Evolutionary conservation across 2,797 vertebrate species (phyloP).

Genomic region (Cebuella pygmaea): DNA sequence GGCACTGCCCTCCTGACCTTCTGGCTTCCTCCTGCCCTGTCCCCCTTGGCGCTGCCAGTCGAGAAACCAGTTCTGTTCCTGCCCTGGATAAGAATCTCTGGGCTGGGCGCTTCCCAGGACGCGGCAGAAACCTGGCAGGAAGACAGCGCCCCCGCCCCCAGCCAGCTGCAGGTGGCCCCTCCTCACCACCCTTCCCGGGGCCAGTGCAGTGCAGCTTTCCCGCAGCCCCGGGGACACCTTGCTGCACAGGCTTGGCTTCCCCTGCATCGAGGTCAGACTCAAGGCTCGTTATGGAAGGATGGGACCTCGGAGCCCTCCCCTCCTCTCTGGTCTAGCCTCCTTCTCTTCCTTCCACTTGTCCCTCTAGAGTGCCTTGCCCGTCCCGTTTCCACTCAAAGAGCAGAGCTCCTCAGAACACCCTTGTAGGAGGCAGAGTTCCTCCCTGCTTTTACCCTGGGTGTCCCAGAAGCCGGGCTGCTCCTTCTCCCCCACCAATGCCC

Average conservation of each 20-base stretch:
- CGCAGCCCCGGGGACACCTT: not conserved
- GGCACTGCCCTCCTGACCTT: slow-evolving; percentile 66
- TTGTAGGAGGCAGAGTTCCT: not conserved
- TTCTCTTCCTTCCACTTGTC: not conserved
- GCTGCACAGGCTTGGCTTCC: not conserved
- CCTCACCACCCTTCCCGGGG: not conserved
- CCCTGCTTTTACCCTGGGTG: not conserved
- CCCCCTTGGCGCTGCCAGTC: slow-evolving; percentile 59
- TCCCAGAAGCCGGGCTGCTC: not conserved
- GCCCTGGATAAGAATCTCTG: slow-evolving; percentile 77
- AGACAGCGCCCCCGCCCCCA: not conserved
- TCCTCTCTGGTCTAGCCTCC: not conserved
- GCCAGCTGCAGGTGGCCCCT: not conserved
- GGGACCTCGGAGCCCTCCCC: not conserved
- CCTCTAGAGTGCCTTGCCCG: not conserved
- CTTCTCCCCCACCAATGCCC: accelerated
- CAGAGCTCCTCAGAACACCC: not conserved
- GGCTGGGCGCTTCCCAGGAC: slow-evolving; percentile 69
- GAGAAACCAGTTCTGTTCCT: slow-evolving; percentile 79
- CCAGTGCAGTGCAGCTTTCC: not conserved
- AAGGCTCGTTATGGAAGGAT: not conserved
- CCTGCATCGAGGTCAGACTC: not conserved
- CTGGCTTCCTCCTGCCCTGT: slow-evolving; percentile 48
- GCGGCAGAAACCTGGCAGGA: slow-evolving; percentile 64
- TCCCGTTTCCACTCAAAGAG: not conserved